Conservation (phyloP, 2,797 vertebrate genomes). For the Xyrichtys novacula region DNA sequence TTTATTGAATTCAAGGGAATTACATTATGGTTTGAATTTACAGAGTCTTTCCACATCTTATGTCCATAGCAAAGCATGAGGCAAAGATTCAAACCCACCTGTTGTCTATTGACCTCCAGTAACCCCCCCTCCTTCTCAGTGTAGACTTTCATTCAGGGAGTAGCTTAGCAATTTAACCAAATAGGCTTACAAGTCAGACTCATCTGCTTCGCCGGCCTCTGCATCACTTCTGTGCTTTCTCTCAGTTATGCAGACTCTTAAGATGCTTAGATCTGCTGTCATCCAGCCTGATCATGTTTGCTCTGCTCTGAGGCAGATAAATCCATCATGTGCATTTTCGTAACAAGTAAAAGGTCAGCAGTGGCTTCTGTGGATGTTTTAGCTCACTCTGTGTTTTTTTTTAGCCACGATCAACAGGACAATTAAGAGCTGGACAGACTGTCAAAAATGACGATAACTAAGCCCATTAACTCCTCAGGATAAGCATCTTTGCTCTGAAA, state of each 20-base stretch:
- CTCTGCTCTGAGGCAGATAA: constrained; percentile 3
- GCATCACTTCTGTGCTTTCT: constrained; percentile 45
- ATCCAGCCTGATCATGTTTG: constrained; percentile 28
- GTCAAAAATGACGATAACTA: constrained; percentile 53
- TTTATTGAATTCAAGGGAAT: not conserved
- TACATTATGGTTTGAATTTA: not conserved
- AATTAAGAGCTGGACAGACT: constrained; percentile 42
- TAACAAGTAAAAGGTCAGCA: not conserved
- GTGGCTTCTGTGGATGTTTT: constrained; percentile 1
- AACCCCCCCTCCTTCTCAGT: constrained; percentile 41
- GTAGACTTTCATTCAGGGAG: constrained; percentile 69
- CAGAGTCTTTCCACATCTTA: not conserved
- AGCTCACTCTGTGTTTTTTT: constrained; percentile 11
- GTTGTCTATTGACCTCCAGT: constrained; percentile 55
- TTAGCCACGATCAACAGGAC: not conserved
- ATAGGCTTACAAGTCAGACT: constrained; percentile 77
- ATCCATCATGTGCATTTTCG: constrained; percentile 2
- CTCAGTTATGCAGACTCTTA: constrained; percentile 59
- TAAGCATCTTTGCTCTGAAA: constrained; percentile 61
- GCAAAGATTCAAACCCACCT: constrained; percentile 52
- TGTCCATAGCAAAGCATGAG: constrained; percentile 7
- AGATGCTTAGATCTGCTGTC: constrained; percentile 37
- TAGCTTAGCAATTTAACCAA: constrained; percentile 77
- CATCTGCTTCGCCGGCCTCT: constrained; percentile 63
- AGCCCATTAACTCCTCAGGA: constrained; percentile 60